A percentile compares a stretch with the other conserved stretches of the same genome.
phyloP scores from a whole-genome alignment of 2,888 invertebrate genomes.

The Hypomecis atomaria region DNA sequence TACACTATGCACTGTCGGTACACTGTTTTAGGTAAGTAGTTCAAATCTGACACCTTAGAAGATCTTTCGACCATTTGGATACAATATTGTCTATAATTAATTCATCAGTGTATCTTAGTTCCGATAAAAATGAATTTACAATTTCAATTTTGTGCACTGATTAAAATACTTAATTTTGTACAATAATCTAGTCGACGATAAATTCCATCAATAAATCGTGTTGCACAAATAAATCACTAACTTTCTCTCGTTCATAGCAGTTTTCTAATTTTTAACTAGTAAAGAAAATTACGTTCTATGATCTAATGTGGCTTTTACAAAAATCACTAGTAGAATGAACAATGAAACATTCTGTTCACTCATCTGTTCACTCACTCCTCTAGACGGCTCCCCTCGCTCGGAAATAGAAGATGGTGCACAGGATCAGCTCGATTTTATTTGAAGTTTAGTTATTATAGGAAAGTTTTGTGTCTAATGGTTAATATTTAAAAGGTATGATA shows the following conservation, averaged over 20 bases:
- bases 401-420: constrained; percentile 10
- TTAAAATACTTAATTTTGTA: background rate
- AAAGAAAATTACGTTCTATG: background rate
- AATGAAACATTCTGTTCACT: background rate
- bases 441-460: too few species aligned
- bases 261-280: too few species aligned
- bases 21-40: too few species aligned
- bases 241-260: too few species aligned
- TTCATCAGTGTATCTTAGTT: constrained; percentile 5
- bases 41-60: too few species aligned
- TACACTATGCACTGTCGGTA: too few species aligned
- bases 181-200: too few species aligned
- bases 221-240: background rate
- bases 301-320: constrained; percentile 10
- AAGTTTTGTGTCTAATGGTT: too few species aligned
- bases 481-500: too few species aligned
- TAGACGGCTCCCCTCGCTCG: constrained; percentile 47
- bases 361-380: too few species aligned
- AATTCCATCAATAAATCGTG: background rate
- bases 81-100: background rate
- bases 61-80: too few species aligned
- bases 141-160: constrained; percentile 4
- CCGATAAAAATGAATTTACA: background rate
- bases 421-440: constrained; percentile 22
- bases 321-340: background rate